Evolutionary conservation across 2,113 vertebrate species (phyloP).

Genomic region (Lepus timidus): DNA sequence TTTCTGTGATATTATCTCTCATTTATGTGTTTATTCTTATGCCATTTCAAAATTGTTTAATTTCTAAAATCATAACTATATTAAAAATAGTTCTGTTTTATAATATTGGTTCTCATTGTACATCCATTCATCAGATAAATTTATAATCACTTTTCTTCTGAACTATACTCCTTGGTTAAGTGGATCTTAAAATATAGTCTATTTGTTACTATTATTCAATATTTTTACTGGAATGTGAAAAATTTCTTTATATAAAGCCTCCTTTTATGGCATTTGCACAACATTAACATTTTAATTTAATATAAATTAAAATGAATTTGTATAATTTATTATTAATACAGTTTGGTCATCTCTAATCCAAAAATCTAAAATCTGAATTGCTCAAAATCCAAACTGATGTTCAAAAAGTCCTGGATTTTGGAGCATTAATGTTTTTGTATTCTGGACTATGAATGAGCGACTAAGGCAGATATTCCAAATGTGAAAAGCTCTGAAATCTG

Average conservation of each 20-base stretch:
- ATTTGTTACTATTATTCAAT: background rate
- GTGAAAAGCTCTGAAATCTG: too few relatives aligned
- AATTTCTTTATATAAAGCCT: background rate
- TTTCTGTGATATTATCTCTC: background rate
- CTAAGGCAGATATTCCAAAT: too few relatives aligned
- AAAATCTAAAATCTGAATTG: too few relatives aligned
- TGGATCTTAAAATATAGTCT: background rate
- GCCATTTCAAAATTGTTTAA: background rate
- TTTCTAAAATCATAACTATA: slow-evolving; percentile 2
- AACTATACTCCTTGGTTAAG: background rate
- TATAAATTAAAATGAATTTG: background rate
- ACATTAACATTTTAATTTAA: background rate
- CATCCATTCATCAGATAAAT: background rate
- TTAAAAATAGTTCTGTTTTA: background rate
- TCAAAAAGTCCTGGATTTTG: too few relatives aligned
- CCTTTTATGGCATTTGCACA: background rate
- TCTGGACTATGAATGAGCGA: too few relatives aligned
- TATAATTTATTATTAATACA: background rate
- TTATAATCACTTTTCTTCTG: slow-evolving; percentile 1
- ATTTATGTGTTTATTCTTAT: background rate
- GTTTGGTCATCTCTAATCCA: too few relatives aligned
- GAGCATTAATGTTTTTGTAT: too few relatives aligned
- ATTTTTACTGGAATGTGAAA: background rate
- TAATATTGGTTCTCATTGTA: background rate
- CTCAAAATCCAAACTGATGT: too few relatives aligned